These are phyloP conservation scores for Eriosoma lanigerum DNA, from an alignment of 1,140 invertebrate species.

Conservation along the genomic window DNA sequence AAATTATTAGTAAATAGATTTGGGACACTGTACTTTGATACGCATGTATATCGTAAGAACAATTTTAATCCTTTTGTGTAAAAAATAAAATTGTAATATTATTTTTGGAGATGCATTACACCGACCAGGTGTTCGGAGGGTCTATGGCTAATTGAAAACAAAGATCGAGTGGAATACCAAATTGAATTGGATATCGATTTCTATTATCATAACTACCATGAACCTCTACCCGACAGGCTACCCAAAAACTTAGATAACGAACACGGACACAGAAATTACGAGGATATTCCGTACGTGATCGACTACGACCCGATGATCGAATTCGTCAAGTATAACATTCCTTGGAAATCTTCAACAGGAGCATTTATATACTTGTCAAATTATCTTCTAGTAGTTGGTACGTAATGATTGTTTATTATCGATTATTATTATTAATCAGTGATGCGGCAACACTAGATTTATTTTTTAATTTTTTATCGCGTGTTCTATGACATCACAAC, in stretches of 20 bases:
- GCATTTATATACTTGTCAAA: background rate
- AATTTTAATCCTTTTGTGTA: too few relatives aligned
- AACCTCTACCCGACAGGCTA: background rate
- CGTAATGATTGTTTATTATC: background rate
- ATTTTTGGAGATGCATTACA: background rate
- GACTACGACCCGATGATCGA: background rate
- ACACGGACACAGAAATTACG: background rate
- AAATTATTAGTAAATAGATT: too few relatives aligned
- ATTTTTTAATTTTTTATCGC: too few relatives aligned
- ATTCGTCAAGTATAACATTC: background rate
- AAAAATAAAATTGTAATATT: too few relatives aligned
- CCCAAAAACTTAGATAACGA: background rate
- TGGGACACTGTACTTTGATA: too few relatives aligned
- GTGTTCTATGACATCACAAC: too few relatives aligned
- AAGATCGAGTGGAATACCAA: background rate
- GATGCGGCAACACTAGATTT: too few relatives aligned
- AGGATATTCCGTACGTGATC: background rate
- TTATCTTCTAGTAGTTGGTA: background rate
- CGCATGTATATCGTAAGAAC: too few relatives aligned
- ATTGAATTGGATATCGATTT: background rate
- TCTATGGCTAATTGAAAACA: background rate
- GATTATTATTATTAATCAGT: too few relatives aligned
- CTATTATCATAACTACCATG: background rate
- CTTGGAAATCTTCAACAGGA: background rate
- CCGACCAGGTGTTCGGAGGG: background rate